A percentile compares a stretch with the other conserved stretches of the same genome.
These are phyloP conservation scores for Eonycteris spelaea DNA, from an alignment of 2,113 vertebrate species.

Conservation along the genomic window DNA sequence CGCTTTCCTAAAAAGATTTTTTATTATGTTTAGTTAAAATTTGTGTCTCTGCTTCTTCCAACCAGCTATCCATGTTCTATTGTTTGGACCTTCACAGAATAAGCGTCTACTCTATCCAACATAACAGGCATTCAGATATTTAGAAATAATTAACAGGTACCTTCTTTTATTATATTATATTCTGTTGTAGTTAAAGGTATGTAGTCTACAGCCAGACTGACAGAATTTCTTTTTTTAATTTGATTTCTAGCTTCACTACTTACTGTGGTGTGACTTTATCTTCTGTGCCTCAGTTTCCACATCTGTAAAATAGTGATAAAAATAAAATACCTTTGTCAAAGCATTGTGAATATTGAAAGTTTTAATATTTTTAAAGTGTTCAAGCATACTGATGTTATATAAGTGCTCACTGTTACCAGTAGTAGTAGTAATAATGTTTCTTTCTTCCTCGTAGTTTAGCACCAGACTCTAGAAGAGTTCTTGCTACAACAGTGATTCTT, in stretches of 20 bases:
- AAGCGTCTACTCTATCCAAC: background rate
- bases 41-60: background rate
- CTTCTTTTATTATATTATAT: background rate
- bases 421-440: background rate
- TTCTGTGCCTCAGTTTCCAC: background rate
- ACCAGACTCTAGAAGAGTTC: background rate
- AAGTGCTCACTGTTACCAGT: background rate
- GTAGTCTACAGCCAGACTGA: background rate
- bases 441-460: background rate
- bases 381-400: background rate
- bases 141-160: background rate
- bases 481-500: slow-evolving; percentile 1
- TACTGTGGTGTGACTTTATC: background rate
- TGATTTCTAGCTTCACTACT: background rate
- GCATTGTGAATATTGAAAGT: background rate
- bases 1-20: background rate
- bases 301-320: background rate
- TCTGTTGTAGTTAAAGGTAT: background rate
- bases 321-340: background rate
- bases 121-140: background rate
- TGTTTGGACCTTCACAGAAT: background rate
- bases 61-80: background rate
- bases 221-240: background rate
- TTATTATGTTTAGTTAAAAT: slow-evolving; percentile 2
- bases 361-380: background rate